These are phyloP conservation scores for Sandelia bainsii DNA, from an alignment of 2,797 vertebrate species.

Conservation along the genomic window DNA sequence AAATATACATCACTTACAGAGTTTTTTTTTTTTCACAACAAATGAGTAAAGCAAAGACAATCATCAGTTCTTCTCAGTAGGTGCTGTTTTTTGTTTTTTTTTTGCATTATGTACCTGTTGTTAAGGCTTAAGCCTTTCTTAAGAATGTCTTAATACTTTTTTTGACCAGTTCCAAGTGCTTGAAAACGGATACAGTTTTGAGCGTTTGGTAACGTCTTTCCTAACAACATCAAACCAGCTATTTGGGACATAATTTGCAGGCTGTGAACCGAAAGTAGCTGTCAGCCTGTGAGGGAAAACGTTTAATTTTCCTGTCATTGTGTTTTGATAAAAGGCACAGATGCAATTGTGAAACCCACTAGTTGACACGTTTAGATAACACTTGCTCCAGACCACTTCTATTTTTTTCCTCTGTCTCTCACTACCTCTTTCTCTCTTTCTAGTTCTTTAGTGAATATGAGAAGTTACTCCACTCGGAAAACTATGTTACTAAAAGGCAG, in stretches of 20 bases:
- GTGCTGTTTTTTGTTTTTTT: not conserved
- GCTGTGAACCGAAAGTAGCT: slow-evolving; percentile 46
- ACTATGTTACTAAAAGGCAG: slow-evolving; percentile 98
- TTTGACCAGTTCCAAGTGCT: slow-evolving; percentile 7
- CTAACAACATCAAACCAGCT: slow-evolving; percentile 30
- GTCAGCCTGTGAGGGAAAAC: slow-evolving; percentile 38
- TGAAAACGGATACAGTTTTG: slow-evolving; percentile 9
- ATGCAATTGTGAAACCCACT: slow-evolving; percentile 33
- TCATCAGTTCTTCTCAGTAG: not conserved
- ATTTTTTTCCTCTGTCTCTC: not conserved
- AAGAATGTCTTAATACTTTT: not conserved
- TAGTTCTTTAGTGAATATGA: slow-evolving; percentile 99
- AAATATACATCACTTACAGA: not conserved
- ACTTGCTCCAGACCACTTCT: not conserved
- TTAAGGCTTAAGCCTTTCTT: not conserved
- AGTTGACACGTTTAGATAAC: slow-evolving; percentile 19
- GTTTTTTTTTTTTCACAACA: not conserved
- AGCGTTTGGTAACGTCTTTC: slow-evolving; percentile 15
- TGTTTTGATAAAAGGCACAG: slow-evolving; percentile 47
- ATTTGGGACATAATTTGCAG: slow-evolving; percentile 34
- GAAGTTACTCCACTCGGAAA: slow-evolving; percentile 98
- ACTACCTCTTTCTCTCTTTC: slow-evolving; percentile 9
- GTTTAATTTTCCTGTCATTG: slow-evolving; percentile 45
- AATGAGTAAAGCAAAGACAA: not conserved
- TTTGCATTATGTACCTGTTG: not conserved